Conservation (phyloP, 2,888 invertebrate species). For the Xiphydria camelus region DNA sequence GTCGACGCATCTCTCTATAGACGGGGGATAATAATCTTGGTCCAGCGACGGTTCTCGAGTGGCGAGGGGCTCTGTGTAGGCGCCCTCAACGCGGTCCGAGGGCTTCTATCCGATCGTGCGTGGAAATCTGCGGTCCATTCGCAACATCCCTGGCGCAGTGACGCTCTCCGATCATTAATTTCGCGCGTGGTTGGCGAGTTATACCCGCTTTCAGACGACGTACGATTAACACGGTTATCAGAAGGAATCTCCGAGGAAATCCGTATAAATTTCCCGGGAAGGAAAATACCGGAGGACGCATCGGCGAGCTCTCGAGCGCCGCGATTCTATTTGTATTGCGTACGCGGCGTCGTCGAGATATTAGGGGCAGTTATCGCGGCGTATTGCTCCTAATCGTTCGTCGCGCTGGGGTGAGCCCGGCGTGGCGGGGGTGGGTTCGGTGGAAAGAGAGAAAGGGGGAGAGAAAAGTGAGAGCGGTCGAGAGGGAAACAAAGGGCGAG, state of each 20-base stretch:
- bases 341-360: slow-evolving; percentile 47
- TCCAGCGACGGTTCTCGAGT: slow-evolving; percentile 10
- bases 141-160: slow-evolving; percentile 33
- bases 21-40: slow-evolving; percentile 17
- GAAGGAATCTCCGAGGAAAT: too few relatives aligned
- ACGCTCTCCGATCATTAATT: slow-evolving; percentile 47
- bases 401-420: slow-evolving; percentile 18
- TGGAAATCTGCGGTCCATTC: slow-evolving; percentile 36
- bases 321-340: slow-evolving; percentile 52
- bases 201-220: too few relatives aligned
- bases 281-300: slow-evolving; percentile 28
- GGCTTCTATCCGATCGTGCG: slow-evolving; percentile 8
- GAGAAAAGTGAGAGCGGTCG: not conserved
- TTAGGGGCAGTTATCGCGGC: slow-evolving; percentile 56
- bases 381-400: slow-evolving; percentile 57
- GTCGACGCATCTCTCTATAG: slow-evolving; percentile 6
- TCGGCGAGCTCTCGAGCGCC: slow-evolving; percentile 36
- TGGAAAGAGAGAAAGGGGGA: not conserved
- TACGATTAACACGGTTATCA: too few relatives aligned
- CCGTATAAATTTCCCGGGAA: too few relatives aligned
- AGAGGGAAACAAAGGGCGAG: slow-evolving; percentile 3
- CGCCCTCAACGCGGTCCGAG: slow-evolving; percentile 5
- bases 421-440: slow-evolving; percentile 13
- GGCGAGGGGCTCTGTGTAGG: not conserved
- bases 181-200: too few relatives aligned